Percentiles rank a stretch among this genome's conserved stretches.
Conservation (phyloP, 2,888 invertebrate genomes). For the Campoplex nolae region DNA sequence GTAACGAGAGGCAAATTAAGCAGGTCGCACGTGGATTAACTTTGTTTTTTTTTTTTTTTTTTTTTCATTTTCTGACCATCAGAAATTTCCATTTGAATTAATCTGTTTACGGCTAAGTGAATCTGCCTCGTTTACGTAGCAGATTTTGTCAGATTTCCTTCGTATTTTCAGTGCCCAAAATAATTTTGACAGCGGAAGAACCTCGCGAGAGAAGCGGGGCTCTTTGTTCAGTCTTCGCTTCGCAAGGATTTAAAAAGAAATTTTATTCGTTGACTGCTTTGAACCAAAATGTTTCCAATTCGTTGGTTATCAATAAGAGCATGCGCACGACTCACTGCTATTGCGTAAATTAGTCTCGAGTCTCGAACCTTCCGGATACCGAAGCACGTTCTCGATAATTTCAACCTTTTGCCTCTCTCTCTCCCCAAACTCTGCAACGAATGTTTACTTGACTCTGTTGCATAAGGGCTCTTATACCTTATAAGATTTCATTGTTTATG, state of each 20-base stretch:
- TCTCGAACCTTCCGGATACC: neutral
- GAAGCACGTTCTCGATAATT: slow-evolving; percentile 24
- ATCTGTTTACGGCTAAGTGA: too few relatives aligned
- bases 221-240: neutral
- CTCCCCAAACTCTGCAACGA: neutral
- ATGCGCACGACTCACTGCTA: neutral
- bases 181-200: neutral
- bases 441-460: neutral
- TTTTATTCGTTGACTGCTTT: neutral
- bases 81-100: too few relatives aligned
- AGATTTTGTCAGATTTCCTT: neutral
- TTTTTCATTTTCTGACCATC: too few relatives aligned
- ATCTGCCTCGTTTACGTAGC: neutral
- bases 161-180: neutral
- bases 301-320: neutral
- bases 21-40: neutral
- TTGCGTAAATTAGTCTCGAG: slow-evolving; percentile 23
- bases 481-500: slow-evolving; percentile 30
- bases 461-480: neutral
- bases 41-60: too few relatives aligned
- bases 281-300: neutral
- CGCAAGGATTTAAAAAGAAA: neutral
- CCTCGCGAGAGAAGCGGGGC: neutral
- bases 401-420: neutral
- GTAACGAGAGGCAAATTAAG: neutral